These are phyloP conservation scores for Brenthis ino DNA, from an alignment of 2,888 invertebrate species.

Conservation along the genomic window DNA sequence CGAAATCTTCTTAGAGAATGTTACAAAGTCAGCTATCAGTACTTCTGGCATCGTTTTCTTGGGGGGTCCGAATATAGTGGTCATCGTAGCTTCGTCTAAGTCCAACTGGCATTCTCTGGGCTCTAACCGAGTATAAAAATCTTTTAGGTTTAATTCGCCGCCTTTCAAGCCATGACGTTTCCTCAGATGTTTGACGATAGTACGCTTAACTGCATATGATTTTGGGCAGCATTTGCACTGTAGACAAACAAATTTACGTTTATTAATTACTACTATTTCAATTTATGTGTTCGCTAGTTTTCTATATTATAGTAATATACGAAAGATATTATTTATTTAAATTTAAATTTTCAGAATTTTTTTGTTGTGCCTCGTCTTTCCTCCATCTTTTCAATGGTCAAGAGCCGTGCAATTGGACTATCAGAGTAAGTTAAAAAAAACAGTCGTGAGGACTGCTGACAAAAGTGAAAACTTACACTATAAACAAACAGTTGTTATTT, in stretches of 20 bases:
- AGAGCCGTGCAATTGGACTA: background rate
- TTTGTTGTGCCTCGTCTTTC: no score
- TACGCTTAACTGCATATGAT: constrained; percentile 70
- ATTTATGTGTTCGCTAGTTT: no score
- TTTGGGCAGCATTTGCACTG: constrained; percentile 80
- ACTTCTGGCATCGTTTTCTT: constrained; percentile 51
- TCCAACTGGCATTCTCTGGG: constrained; percentile 68
- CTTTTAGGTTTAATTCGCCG: constrained; percentile 52
- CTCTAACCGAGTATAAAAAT: constrained; percentile 62
- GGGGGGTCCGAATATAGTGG: constrained; percentile 66
- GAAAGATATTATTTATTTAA: no score
- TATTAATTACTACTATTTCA: no score
- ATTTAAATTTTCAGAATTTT: no score
- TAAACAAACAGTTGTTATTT: no score
- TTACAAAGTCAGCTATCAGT: constrained; percentile 56
- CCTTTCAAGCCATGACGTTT: constrained; percentile 66
- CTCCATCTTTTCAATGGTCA: no score
- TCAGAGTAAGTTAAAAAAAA: background rate
- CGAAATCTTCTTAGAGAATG: constrained; percentile 46
- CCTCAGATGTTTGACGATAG: constrained; percentile 73
- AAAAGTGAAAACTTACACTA: no score
- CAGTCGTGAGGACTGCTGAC: no score
- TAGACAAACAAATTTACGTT: background rate
- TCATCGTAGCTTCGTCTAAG: constrained; percentile 65
- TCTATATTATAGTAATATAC: background rate